Evolutionary conservation across 2,113 vertebrate genomes (phyloP), one percentile per base, ranked within the genome.

Genomic region (Callithrix jacchus): DNA sequence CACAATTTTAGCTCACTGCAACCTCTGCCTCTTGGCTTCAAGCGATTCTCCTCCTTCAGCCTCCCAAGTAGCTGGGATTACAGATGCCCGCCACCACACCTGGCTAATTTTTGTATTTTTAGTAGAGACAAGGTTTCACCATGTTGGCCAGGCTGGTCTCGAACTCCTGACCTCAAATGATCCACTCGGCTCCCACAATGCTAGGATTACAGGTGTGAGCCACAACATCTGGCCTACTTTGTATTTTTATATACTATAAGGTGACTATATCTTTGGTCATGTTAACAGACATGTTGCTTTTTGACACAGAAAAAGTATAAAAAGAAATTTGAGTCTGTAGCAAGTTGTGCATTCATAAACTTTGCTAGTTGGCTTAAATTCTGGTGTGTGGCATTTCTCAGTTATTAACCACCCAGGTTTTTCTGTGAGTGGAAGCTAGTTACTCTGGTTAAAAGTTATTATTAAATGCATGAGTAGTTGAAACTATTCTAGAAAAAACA

Each of bases 351-450:
- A 77, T 66, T 77, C 30, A 84, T 52, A 49, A 88, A 4, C 32
- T 83, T 86, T 90, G 20, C 61, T 96, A 58, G 11, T 91, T 37
- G 54, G 45, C 23, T 87, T 68, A 82, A 90, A 91, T 87, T 68
- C 56, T 82, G 56, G 32, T 74, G 32, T 66, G 47, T 8, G 52
- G 25, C 56, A 92, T 47, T 68, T 83, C 58, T 91, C 58, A 82
- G 49, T 80, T 80, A 81, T 71, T 91, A 87, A 66, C 45, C 66
- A 87, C 32, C n/a, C 18, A 76, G 25, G 47, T n/a, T 96, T 40
- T 87, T 71, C 52, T 87, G 81, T 81, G 37, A 54, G 54, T 45
- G 45, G n/a, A 77, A 83, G 17, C 54, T 73, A 56, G 27, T 74
- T 80, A 71, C n/a, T 85, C 81, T 94, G 66, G 12, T 86, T 56